phyloP scores from a whole-genome alignment of 2,113 vertebrate species.

The Podarcis cretensis region DNA sequence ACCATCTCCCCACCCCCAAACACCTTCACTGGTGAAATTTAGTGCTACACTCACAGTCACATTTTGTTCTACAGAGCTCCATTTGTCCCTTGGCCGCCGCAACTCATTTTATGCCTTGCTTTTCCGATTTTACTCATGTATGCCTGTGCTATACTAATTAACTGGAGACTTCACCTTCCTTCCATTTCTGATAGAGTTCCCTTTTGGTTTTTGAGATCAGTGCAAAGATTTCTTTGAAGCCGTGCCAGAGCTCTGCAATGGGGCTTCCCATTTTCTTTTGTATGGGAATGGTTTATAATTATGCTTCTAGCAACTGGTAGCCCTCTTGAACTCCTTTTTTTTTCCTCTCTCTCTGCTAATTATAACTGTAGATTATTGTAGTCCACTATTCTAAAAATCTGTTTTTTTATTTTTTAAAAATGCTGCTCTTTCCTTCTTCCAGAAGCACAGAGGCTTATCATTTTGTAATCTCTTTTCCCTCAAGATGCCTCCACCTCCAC shows the following conservation, averaged over 20 bases:
- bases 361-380: background rate
- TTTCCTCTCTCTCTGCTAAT: background rate
- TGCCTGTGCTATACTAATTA: background rate
- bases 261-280: background rate
- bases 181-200: background rate
- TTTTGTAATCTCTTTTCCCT: background rate
- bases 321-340: background rate
- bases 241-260: background rate
- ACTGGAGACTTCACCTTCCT: background rate
- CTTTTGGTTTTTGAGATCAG: background rate
- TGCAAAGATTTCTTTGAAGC: constrained; percentile 11
- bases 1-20: background rate
- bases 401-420: background rate
- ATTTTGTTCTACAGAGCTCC: background rate
- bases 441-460: background rate
- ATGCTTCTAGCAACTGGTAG: background rate
- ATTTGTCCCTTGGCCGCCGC: background rate
- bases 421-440: constrained; percentile 1
- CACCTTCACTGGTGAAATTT: background rate
- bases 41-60: background rate
- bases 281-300: background rate
- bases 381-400: background rate
- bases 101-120: background rate
- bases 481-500: background rate
- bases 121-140: background rate